Conservation (phyloP, 2,888 invertebrate genomes). For the Chaetogeoica ovagalla region DNA sequence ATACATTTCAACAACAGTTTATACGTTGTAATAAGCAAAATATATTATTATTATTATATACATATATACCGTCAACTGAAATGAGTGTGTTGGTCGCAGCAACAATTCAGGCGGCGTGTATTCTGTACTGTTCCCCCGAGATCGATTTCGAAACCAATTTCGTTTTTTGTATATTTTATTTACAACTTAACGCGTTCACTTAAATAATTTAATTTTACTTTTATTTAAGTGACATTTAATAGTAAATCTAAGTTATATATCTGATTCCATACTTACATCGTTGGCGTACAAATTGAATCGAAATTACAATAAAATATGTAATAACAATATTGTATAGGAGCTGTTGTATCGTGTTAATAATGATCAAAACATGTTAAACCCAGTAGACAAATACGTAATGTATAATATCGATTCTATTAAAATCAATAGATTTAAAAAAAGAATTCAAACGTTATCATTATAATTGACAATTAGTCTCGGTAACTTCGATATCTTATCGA, state of each 20-base stretch:
- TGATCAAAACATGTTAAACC: background rate
- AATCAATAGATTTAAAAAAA: background rate
- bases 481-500: too few species aligned
- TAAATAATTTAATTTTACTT: background rate
- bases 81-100: background rate
- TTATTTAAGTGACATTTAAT: constrained; percentile 2
- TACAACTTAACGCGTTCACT: background rate
- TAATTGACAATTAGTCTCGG: too few species aligned
- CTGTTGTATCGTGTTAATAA: background rate
- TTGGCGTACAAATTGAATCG: too few species aligned
- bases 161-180: constrained; percentile 7
- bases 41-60: background rate
- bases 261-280: too few species aligned
- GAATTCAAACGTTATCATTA: background rate
- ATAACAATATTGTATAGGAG: too few species aligned
- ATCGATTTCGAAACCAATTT: constrained; percentile 33
- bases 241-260: background rate
- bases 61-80: background rate
- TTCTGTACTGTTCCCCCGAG: constrained; percentile 10
- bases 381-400: background rate
- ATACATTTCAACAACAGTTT: too few species aligned
- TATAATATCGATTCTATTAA: background rate
- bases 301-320: too few species aligned
- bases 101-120: background rate
- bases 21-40: background rate